Evolutionary conservation across 2,888 invertebrate genomes (phyloP).

Genomic region (Phyto melanocephala): DNA sequence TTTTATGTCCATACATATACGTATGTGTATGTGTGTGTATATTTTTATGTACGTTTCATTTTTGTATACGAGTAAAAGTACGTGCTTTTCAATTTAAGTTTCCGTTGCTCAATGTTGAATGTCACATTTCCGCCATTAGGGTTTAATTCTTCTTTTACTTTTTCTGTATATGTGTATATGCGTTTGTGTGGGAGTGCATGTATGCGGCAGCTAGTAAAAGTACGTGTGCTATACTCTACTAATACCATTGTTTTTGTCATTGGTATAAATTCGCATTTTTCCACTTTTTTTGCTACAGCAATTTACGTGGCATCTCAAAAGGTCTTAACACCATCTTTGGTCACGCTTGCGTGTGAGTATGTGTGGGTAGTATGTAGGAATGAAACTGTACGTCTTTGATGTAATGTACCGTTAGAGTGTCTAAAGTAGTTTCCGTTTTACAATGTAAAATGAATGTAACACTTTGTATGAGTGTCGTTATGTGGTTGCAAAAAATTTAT

Average conservation of each 20-base stretch:
- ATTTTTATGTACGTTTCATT: no score
- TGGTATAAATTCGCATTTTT: slow-evolving; percentile 27
- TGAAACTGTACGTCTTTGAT: not conserved
- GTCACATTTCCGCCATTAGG: slow-evolving; percentile 55
- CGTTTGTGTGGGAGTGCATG: not conserved
- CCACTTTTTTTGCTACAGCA: not conserved
- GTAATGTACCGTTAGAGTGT: slow-evolving; percentile 10
- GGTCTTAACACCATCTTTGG: slow-evolving; percentile 44
- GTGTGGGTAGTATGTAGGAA: not conserved
- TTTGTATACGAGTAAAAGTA: slow-evolving; percentile 1
- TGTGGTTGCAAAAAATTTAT: slow-evolving; percentile 7
- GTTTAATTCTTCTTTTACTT: slow-evolving; percentile 31
- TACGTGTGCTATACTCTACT: slow-evolving; percentile 37
- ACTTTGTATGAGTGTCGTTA: not conserved
- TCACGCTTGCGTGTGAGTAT: not conserved
- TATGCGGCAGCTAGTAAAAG: not conserved
- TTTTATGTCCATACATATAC: not conserved
- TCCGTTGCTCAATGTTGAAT: slow-evolving; percentile 54
- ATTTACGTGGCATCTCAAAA: slow-evolving; percentile 50
- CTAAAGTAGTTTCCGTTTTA: slow-evolving; percentile 46
- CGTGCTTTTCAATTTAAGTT: slow-evolving; percentile 52
- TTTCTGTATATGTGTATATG: not conserved
- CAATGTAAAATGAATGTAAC: slow-evolving; percentile 28
- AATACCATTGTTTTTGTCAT: slow-evolving; percentile 40
- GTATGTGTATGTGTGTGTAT: not conserved